Percentiles rank a stretch among this genome's conserved stretches.
phyloP scores from a whole-genome alignment of 2,888 invertebrate species.

The Sicus ferrugineus region DNA sequence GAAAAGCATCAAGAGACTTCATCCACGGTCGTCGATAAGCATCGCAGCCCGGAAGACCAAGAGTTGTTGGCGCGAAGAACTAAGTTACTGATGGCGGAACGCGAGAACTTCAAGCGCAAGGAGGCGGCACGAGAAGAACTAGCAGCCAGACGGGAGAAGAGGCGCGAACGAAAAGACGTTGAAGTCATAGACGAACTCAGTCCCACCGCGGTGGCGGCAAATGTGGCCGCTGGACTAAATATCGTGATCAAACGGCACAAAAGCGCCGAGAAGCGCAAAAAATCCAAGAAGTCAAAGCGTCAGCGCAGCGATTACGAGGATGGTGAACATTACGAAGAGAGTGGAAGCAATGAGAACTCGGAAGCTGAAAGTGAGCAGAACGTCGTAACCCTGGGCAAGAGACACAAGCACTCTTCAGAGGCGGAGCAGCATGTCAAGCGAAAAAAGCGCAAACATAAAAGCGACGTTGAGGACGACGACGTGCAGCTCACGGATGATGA shows the following conservation, averaged over 20 bases:
- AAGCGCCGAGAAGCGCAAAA: constrained; percentile 46
- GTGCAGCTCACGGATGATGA: constrained; percentile 32
- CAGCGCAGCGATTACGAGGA: constrained; percentile 52
- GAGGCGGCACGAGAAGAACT: constrained; percentile 77
- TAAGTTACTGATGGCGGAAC: constrained; percentile 76
- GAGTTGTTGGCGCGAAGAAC: constrained; percentile 71
- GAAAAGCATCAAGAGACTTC: constrained; percentile 38
- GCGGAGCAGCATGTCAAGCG: background rate
- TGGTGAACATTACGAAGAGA: constrained; percentile 54
- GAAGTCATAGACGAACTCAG: constrained; percentile 52
- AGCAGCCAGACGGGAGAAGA: constrained; percentile 71
- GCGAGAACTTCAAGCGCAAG: constrained; percentile 80
- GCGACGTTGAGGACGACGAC: constrained; percentile 24
- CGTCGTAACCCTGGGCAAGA: background rate
- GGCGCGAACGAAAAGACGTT: constrained; percentile 50
- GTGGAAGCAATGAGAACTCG: constrained; percentile 27
- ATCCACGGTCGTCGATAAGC: constrained; percentile 40
- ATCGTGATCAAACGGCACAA: constrained; percentile 52
- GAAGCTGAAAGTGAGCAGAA: constrained; percentile 22
- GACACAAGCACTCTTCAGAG: constrained; percentile 8
- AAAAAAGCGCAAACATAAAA: constrained; percentile 6
- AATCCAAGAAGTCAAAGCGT: constrained; percentile 41
- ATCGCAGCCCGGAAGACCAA: constrained; percentile 61
- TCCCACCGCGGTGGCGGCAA: constrained; percentile 58
- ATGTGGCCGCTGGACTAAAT: constrained; percentile 57